Evolutionary conservation across 2,113 vertebrate genomes (phyloP).

Genomic region (Dromaius novaehollandiae): DNA sequence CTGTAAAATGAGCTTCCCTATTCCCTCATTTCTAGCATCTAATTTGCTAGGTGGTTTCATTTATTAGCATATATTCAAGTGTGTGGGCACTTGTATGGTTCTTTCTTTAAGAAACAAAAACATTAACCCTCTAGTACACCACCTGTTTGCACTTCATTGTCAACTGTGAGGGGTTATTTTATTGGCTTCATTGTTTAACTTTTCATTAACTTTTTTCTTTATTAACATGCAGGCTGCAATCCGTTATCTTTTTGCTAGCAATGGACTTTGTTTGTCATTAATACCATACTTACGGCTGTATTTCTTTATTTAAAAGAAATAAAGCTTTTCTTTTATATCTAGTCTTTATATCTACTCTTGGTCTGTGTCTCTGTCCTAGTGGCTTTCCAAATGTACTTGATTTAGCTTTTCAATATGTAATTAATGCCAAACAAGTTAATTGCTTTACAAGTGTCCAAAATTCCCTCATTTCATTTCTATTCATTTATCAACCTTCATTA

Average conservation of each 20-base stretch:
- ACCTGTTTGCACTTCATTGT: conserved; percentile 79
- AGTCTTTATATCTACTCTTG: conserved; percentile 73
- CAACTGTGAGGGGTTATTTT: conserved; percentile 50
- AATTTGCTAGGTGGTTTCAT: conserved; percentile 58
- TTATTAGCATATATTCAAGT: conserved; percentile 55
- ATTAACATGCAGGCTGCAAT: conserved; percentile 60
- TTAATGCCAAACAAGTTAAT: conserved; percentile 89
- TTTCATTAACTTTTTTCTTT: conserved; percentile 66
- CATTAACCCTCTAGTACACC: conserved; percentile 65
- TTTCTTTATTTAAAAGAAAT: conserved; percentile 73
- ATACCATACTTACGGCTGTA: conserved; percentile 64
- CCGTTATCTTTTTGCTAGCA: conserved; percentile 54
- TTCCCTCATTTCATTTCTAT: conserved; percentile 82
- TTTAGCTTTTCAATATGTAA: conserved; percentile 88
- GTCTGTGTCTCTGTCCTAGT: conserved; percentile 66
- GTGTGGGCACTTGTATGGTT: conserved; percentile 37
- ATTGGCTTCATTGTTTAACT: conserved; percentile 61
- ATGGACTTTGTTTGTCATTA: conserved; percentile 72
- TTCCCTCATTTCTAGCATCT: conserved; percentile 47
- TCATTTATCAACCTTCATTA: conserved; percentile 84
- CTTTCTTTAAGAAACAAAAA: conserved; percentile 69
- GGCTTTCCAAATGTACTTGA: conserved; percentile 86
- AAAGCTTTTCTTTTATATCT: conserved; percentile 66
- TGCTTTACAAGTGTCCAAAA: conserved; percentile 84
- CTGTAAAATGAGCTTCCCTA: conserved; percentile 54